Conservation (phyloP, 2,888 invertebrate genomes). For the Nymphalis urticae region DNA sequence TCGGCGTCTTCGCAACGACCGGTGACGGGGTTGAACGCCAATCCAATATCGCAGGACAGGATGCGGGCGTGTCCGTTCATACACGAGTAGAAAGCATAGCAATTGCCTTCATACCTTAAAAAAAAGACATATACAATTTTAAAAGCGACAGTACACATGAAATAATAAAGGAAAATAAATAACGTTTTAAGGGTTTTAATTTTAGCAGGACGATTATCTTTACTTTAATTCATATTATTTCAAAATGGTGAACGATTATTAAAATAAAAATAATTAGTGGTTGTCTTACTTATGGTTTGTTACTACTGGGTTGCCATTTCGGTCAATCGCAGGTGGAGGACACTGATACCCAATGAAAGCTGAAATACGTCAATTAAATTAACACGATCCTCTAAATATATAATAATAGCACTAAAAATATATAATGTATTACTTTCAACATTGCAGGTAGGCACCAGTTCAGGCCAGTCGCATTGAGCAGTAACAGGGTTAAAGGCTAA, state of each 20-base stretch:
- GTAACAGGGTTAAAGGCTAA: conserved; percentile 86
- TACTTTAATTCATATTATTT: not conserved
- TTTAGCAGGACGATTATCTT: no score
- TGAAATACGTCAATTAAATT: conserved; percentile 40
- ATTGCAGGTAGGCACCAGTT: conserved; percentile 87
- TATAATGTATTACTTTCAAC: conserved; percentile 57
- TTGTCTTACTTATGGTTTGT: conserved; percentile 56
- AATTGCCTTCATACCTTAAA: conserved; percentile 56
- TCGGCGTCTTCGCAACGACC: conserved; percentile 52
- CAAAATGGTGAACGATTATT: not conserved
- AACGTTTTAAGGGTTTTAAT: no score
- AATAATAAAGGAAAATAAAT: no score
- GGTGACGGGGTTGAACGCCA: conserved; percentile 52
- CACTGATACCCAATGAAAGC: conserved; percentile 61
- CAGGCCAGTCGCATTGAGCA: conserved; percentile 91
- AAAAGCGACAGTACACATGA: not conserved
- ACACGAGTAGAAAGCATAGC: conserved; percentile 64
- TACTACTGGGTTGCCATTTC: conserved; percentile 44
- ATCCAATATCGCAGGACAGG: conserved; percentile 59
- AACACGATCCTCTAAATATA: not conserved
- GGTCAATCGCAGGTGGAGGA: conserved; percentile 51
- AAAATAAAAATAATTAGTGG: not conserved
- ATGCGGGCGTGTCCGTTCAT: conserved; percentile 51
- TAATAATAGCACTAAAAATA: not conserved
- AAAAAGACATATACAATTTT: not conserved